Conservation (phyloP, 2,797 vertebrate genomes). For the Pelobates cultripes region DNA sequence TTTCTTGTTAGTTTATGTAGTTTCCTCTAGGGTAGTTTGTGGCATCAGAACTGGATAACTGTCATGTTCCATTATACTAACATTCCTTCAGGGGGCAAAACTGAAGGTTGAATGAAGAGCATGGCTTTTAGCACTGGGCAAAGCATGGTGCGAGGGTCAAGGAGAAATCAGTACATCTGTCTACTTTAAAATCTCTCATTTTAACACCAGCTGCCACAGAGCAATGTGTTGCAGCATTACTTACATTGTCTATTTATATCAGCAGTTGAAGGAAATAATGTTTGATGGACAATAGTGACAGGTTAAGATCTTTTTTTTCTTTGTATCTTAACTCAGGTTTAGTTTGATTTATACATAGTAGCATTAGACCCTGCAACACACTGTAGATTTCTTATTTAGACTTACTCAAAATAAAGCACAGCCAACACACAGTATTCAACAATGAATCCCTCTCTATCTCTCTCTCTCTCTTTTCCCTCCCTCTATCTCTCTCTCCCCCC, state of each 20-base stretch:
- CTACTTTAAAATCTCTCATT: conserved; percentile 55
- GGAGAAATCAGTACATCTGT: conserved; percentile 58
- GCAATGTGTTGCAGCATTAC: conserved; percentile 33
- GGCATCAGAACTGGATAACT: conserved; percentile 61
- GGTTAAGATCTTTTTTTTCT: conserved; percentile 44
- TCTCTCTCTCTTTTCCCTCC: too few species aligned
- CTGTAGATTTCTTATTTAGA: neutral
- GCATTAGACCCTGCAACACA: neutral
- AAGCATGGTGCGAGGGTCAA: conserved; percentile 55
- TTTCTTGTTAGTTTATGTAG: conserved; percentile 59
- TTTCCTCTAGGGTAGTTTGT: conserved; percentile 61
- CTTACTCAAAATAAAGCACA: neutral
- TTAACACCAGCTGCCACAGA: conserved; percentile 63
- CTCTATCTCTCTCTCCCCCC: too few species aligned
- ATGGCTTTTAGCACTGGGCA: conserved; percentile 58
- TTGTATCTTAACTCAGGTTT: neutral
- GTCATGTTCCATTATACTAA: conserved; percentile 65
- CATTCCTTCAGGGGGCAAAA: conserved; percentile 49
- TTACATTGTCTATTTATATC: conserved; percentile 49
- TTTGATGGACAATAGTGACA: conserved; percentile 60
- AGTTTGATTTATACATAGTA: neutral
- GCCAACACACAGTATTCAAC: neutral
- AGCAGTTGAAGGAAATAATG: conserved; percentile 58
- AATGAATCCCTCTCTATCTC: too few species aligned
- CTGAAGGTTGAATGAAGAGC: conserved; percentile 56